phyloP scores from a whole-genome alignment of 2,888 invertebrate species.

The Hypomecis punctinalis region DNA sequence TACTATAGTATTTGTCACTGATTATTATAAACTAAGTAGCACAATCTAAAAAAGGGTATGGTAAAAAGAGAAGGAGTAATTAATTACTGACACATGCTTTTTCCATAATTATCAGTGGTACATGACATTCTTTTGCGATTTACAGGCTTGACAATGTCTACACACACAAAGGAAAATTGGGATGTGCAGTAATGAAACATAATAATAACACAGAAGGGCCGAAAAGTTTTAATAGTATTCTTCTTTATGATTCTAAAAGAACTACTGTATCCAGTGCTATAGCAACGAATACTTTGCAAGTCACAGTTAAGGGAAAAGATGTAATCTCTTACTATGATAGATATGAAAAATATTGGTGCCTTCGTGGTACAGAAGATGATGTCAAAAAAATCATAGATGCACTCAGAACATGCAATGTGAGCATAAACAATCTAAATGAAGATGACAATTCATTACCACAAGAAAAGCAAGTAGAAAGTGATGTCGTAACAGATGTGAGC shows the following conservation, averaged over 20 bases:
- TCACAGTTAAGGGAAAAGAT: constrained; percentile 62
- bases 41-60: no score
- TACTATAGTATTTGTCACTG: no score
- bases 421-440: constrained; percentile 46
- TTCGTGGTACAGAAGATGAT: constrained; percentile 63
- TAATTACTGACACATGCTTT: no score
- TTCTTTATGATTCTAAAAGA: constrained; percentile 75
- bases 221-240: constrained; percentile 53
- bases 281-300: constrained; percentile 56
- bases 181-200: constrained; percentile 72
- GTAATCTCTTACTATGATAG: constrained; percentile 74
- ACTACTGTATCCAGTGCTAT: constrained; percentile 64
- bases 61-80: no score
- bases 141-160: constrained; percentile 68
- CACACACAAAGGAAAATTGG: constrained; percentile 67
- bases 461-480: constrained; percentile 34
- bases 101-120: no score
- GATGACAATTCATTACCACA: constrained; percentile 48
- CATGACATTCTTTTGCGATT: constrained; percentile 27
- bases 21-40: no score
- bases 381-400: constrained; percentile 58
- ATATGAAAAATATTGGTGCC: constrained; percentile 68
- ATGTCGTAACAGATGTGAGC: constrained; percentile 30
- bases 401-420: constrained; percentile 56
- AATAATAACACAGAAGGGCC: constrained; percentile 50